Conservation (phyloP, 2,113 vertebrate species). For the Narcine bancroftii region DNA sequence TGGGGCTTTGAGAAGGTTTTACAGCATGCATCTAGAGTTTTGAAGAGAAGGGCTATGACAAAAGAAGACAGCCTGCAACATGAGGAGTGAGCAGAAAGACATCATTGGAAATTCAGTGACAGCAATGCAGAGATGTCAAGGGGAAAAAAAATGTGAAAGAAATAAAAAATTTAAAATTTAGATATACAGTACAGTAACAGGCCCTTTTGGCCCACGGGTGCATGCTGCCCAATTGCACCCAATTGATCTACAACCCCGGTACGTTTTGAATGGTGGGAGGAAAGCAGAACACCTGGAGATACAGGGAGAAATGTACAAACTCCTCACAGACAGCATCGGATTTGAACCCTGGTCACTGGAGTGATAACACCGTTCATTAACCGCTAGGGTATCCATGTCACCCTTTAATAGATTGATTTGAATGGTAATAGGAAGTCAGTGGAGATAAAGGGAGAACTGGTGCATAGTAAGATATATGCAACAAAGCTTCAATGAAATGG, state of each 20-base stretch:
- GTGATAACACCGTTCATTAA: too few species aligned
- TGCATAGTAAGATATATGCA: background rate
- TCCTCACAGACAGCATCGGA: too few species aligned
- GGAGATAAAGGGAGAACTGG: background rate
- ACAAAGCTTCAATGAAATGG: background rate
- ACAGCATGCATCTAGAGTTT: background rate
- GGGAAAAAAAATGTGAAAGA: background rate
- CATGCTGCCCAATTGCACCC: too few species aligned
- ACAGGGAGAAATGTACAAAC: too few species aligned
- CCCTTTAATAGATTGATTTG: too few species aligned
- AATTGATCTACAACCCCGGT: too few species aligned
- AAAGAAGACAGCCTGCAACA: background rate
- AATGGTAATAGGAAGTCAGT: background rate
- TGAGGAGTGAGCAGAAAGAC: background rate
- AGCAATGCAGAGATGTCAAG: background rate
- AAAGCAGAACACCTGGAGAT: too few species aligned
- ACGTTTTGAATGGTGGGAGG: too few species aligned
- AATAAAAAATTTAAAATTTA: background rate
- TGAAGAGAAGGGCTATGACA: background rate
- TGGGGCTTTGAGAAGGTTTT: background rate
- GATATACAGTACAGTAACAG: too few species aligned
- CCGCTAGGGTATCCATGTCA: too few species aligned
- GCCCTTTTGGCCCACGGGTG: too few species aligned
- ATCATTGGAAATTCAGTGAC: background rate
- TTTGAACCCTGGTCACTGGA: too few species aligned